Evolutionary conservation across 2,113 vertebrate genomes (phyloP).

Genomic region (Suncus etruscus): DNA sequence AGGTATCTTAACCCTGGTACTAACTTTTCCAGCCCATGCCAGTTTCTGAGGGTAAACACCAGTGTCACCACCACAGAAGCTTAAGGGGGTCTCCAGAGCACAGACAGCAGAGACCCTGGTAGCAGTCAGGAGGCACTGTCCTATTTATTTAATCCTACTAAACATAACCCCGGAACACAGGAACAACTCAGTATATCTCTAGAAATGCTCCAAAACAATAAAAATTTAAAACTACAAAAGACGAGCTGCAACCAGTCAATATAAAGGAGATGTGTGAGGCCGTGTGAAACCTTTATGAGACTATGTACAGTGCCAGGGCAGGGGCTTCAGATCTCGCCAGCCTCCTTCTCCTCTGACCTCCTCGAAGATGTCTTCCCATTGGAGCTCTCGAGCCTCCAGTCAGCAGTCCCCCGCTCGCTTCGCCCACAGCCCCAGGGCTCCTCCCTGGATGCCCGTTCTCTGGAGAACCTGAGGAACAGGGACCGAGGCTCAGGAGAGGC

Average conservation of each 20-base stretch:
- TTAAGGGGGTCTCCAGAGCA: neutral
- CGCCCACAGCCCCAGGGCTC: slow-evolving; percentile 92
- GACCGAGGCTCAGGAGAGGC: slow-evolving; percentile 55
- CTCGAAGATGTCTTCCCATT: slow-evolving; percentile 93
- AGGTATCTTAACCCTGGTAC: too few relatives aligned
- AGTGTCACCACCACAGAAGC: neutral
- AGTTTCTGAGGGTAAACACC: too few relatives aligned
- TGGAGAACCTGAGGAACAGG: slow-evolving; percentile 90
- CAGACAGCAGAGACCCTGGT: neutral
- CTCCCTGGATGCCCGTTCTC: slow-evolving; percentile 93
- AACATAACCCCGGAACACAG: slow-evolving; percentile 83
- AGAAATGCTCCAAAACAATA: slow-evolving; percentile 87
- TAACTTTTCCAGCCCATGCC: too few relatives aligned
- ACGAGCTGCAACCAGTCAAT: slow-evolving; percentile 86
- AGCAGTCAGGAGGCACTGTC: slow-evolving; percentile 54
- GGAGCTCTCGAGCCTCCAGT: slow-evolving; percentile 90
- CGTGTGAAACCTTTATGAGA: slow-evolving; percentile 80
- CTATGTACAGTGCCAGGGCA: slow-evolving; percentile 84
- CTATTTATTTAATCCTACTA: slow-evolving; percentile 84
- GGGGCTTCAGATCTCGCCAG: slow-evolving; percentile 92
- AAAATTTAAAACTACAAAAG: slow-evolving; percentile 89
- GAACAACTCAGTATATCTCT: slow-evolving; percentile 84
- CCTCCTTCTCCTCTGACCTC: slow-evolving; percentile 94
- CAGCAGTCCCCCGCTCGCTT: slow-evolving; percentile 88
- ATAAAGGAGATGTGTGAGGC: slow-evolving; percentile 86